Percentiles rank a stretch among this genome's conserved stretches.
Conservation (phyloP, 2,113 vertebrate species). For the Limnothrissa miodon region DNA sequence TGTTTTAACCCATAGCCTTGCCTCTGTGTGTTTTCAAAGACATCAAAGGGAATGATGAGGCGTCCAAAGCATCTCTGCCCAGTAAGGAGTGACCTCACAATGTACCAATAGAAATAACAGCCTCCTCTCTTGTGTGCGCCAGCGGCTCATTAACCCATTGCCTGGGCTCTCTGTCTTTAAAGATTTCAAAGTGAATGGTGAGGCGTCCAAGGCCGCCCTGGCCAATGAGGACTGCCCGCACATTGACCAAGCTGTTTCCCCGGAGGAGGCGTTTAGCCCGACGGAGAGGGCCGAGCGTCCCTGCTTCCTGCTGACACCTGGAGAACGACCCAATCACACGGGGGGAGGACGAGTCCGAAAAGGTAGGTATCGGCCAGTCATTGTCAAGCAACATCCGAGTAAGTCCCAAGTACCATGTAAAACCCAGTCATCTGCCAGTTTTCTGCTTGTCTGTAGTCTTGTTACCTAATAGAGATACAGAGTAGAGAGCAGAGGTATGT, state of each 20-base stretch:
- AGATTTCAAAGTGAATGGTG: constrained; percentile 98
- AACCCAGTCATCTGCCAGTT: background rate
- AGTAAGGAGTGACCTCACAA: no score
- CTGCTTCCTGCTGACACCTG: constrained; percentile 98
- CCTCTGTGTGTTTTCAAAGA: background rate
- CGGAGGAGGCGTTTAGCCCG: constrained; percentile 96
- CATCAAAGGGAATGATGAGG: background rate
- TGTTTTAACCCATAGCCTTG: background rate
- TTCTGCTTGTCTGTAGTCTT: background rate
- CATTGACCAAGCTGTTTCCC: constrained; percentile 98
- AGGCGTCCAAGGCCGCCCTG: constrained; percentile 94
- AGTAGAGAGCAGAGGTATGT: background rate
- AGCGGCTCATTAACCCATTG: background rate
- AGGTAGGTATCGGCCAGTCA: constrained; percentile 74
- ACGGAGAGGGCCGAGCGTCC: constrained; percentile 88
- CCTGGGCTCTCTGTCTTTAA: constrained; percentile 77
- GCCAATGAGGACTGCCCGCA: constrained; percentile 99
- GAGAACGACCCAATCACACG: constrained; percentile 93
- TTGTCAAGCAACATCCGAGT: background rate
- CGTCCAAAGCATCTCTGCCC: background rate
- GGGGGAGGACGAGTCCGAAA: constrained; percentile 96
- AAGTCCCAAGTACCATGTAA: background rate
- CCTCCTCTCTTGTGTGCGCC: constrained; percentile 16
- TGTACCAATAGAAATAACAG: background rate
- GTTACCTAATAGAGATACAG: background rate